Evolutionary conservation across 2,888 invertebrate genomes (phyloP).

Genomic region (Chromoteleia sp.): DNA sequence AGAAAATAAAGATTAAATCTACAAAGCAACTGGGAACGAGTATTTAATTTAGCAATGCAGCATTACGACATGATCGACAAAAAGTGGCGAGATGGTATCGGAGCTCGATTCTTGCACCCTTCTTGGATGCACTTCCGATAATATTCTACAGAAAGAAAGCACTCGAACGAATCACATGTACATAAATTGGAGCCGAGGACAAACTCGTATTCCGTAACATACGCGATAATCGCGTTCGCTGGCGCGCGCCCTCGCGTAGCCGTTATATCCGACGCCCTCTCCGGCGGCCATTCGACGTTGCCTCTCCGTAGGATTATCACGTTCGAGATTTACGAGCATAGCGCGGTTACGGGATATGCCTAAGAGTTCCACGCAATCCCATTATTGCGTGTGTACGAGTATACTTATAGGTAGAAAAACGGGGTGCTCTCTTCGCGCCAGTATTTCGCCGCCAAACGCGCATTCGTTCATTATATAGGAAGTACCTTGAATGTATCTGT

Average conservation of each 20-base stretch:
- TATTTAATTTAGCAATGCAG: constrained; percentile 6
- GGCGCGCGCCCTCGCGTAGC: constrained; percentile 48
- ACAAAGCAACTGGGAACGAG: too few relatives aligned
- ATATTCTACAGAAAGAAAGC: constrained; percentile 17
- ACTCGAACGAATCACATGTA: constrained; percentile 32
- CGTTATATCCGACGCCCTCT: constrained; percentile 36
- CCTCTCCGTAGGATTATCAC: constrained; percentile 61
- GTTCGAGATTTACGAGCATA: constrained; percentile 53
- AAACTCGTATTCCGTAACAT: constrained; percentile 49
- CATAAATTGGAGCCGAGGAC: constrained; percentile 50
- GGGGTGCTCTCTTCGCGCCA: constrained; percentile 19
- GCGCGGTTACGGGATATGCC: constrained; percentile 46
- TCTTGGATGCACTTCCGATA: constrained; percentile 33
- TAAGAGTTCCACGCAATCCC: constrained; percentile 47
- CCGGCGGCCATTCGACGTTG: constrained; percentile 24
- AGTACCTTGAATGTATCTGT: constrained; percentile 26
- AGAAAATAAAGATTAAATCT: too few relatives aligned
- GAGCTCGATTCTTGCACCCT: constrained; percentile 26
- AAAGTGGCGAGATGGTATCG: constrained; percentile 16
- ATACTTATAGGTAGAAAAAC: constrained; percentile 31
- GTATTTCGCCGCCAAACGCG: constrained; percentile 22
- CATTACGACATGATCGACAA: neutral
- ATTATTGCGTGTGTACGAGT: constrained; percentile 46
- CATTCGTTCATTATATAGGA: constrained; percentile 24
- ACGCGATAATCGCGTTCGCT: constrained; percentile 42